Percentiles rank a stretch among this genome's conserved stretches.
These are phyloP conservation scores for Orussus abietinus DNA, from an alignment of 1,140 invertebrate species.

Conservation along the genomic window DNA sequence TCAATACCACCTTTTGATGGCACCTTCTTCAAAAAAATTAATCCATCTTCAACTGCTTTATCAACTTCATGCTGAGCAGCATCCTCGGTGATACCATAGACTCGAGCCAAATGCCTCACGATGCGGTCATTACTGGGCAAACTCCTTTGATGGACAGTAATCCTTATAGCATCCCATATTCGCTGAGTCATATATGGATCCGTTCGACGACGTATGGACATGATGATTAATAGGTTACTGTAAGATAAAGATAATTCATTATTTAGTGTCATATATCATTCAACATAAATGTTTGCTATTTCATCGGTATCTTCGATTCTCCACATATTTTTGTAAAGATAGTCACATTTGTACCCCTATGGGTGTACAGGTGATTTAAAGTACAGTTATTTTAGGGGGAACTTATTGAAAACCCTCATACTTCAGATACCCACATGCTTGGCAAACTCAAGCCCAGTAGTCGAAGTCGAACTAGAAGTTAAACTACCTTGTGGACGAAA, in stretches of 20 bases:
- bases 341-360: too few relatives aligned
- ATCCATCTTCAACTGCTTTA: slow-evolving; percentile 38
- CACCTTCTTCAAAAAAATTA: slow-evolving; percentile 41
- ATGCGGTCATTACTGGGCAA: slow-evolving; percentile 43
- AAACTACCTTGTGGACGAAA: background rate
- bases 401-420: background rate
- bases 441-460: background rate
- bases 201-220: slow-evolving; percentile 40
- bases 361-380: too few relatives aligned
- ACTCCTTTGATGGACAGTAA: slow-evolving; percentile 43
- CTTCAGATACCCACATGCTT: slow-evolving; percentile 3
- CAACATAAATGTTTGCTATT: background rate
- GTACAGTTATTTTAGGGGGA: too few relatives aligned
- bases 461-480: background rate
- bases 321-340: background rate
- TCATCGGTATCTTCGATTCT: slow-evolving; percentile 1
- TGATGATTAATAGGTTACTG: slow-evolving; percentile 15
- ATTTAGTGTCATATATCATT: too few relatives aligned
- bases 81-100: slow-evolving; percentile 39
- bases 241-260: slow-evolving; percentile 3
- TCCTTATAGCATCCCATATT: slow-evolving; percentile 48
- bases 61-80: slow-evolving; percentile 40
- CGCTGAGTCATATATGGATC: slow-evolving; percentile 40
- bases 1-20: slow-evolving; percentile 39
- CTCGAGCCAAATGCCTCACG: slow-evolving; percentile 39